phyloP scores from a whole-genome alignment of 2,797 vertebrate species.

The Glyptemys insculpta region DNA sequence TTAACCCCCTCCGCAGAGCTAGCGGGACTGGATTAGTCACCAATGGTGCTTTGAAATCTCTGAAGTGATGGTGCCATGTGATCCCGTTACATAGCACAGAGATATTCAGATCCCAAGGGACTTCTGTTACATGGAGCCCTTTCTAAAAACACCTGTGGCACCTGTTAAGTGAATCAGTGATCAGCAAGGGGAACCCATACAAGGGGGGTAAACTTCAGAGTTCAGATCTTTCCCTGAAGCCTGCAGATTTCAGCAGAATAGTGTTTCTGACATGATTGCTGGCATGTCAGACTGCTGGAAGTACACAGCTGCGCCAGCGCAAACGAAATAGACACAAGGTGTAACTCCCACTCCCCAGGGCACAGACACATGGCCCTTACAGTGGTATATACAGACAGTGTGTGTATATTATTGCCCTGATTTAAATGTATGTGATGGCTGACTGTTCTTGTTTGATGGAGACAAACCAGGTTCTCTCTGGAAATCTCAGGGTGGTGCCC shows the following conservation, averaged over 20 bases:
- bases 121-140: background rate
- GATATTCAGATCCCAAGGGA: background rate
- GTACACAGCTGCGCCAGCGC: background rate
- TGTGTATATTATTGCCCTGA: background rate
- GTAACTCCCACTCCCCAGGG: background rate
- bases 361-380: background rate
- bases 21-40: background rate
- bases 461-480: conserved; percentile 12
- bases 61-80: background rate
- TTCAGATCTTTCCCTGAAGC: background rate
- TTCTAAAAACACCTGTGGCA: background rate
- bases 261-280: background rate
- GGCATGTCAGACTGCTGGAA: background rate
- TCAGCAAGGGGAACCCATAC: background rate
- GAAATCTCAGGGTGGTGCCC: background rate
- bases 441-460: background rate
- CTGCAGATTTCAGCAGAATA: background rate
- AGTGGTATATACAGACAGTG: background rate
- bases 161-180: background rate
- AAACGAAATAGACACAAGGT: background rate
- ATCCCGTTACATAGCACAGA: background rate
- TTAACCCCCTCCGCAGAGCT: background rate
- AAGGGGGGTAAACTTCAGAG: background rate
- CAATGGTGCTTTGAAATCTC: background rate
- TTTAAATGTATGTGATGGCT: background rate